phyloP scores from a whole-genome alignment of 2,113 vertebrate genomes.

The Hippotragus niger region DNA sequence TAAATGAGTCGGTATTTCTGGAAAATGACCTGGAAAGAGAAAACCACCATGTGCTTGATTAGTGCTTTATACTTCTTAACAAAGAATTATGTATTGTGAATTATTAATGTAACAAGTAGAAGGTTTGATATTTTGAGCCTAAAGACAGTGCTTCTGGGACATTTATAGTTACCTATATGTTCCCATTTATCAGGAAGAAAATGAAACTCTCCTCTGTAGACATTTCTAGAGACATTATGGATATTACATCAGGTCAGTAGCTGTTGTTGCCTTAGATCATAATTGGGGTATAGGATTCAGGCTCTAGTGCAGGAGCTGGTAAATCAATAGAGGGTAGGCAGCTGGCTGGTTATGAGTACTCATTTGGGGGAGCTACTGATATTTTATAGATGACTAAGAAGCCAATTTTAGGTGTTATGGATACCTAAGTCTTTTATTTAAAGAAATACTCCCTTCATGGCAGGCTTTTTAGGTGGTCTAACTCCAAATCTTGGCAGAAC shows the following conservation, averaged over 20 bases:
- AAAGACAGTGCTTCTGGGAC: background rate
- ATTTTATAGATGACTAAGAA: background rate
- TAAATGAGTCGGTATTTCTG: background rate
- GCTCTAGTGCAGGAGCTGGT: background rate
- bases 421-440: background rate
- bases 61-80: background rate
- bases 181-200: background rate
- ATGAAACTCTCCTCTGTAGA: background rate
- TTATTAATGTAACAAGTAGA: background rate
- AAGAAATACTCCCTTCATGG: background rate
- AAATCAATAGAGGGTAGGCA: background rate
- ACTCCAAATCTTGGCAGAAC: background rate
- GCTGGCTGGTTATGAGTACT: background rate
- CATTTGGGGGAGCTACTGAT: background rate
- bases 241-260: background rate
- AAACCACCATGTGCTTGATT: background rate
- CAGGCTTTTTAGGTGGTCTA: conserved; percentile 6
- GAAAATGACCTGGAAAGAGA: background rate
- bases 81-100: background rate
- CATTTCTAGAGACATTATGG: background rate
- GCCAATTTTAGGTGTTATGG: background rate
- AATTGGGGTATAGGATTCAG: background rate
- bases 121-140: background rate
- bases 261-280: background rate
- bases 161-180: background rate